Percentiles rank a stretch among this genome's conserved stretches.
phyloP scores from a whole-genome alignment of 1,140 invertebrate species.

The Aphelenchoides fujianensis region DNA sequence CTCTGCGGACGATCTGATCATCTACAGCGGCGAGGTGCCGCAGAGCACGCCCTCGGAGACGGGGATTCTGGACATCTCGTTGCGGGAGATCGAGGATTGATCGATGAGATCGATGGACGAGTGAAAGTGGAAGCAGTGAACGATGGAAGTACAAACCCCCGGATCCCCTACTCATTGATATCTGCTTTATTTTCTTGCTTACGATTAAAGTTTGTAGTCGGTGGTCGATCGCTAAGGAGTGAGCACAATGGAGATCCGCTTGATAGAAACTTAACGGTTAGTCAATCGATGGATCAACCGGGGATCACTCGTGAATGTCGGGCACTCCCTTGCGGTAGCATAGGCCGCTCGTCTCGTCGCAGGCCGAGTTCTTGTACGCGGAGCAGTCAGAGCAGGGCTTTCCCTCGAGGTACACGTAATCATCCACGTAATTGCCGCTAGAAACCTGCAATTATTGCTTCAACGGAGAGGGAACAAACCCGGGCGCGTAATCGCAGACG shows the following conservation, averaged over 20 bases:
- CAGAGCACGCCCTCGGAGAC: constrained; percentile 39
- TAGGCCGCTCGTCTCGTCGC: not conserved
- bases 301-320: not conserved
- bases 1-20: constrained; percentile 59
- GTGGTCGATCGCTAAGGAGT: not conserved
- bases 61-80: constrained; percentile 53
- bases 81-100: constrained; percentile 42
- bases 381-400: not conserved
- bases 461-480: not conserved
- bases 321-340: not conserved
- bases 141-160: too few species aligned
- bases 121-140: too few species aligned
- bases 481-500: not conserved
- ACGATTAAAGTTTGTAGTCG: too few species aligned
- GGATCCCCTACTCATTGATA: too few species aligned
- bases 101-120: too few species aligned
- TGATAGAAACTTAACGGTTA: too few species aligned
- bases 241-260: not conserved
- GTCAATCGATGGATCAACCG: too few species aligned
- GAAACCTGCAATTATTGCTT: not conserved
- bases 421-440: not conserved
- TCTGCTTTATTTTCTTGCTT: too few species aligned
- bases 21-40: constrained; percentile 58
- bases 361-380: not conserved
- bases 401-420: not conserved